Base-by-base conservation (phyloP, 37 sponge, comb jelly and placozoan genomes). In the Haliclona indistincta region DNA sequence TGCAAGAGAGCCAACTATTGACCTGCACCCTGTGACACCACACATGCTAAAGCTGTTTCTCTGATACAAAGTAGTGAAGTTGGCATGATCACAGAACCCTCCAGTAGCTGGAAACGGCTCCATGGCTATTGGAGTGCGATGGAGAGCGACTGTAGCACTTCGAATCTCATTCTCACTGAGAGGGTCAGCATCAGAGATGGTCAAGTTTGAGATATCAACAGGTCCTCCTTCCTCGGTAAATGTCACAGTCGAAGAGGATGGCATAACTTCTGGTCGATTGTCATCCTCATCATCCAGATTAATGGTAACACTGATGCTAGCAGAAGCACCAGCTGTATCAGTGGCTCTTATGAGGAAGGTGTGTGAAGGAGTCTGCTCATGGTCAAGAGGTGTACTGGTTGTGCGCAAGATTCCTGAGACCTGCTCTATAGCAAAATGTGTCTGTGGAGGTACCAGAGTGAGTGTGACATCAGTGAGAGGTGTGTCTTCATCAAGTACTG, bases 41-140 rank as follows among this genome's bases (percentile, higher is more conserved):
- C 88, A 87, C 33, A 80, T 62, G 25, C 40, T 76, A 58, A 64
- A 71, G 28, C 47, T 52, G 38, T 81, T 76, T 63, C 63, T 76
- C 38, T 81, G 73, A 37, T 79, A 83, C 3, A 91, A 47, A 4
- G 71, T 2, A 25, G 76, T 56, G 47, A 76, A 81, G 53, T 85
- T 85, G 41, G 79, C 74, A 78, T 91, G 82, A 56, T 91, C 83
- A 62, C 91, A 85, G n/a, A 76, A 30, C 0, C 91, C 89, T 22
- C 84, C 91, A 11, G 42, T 43, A n/a, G 76, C 32, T n/a, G 86
- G 83, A 52, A 76, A 91, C 36, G 37, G 13, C 29, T 54, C 54
- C 42, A 52, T 0, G 4, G 66, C 44, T 26, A 39, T 61, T 17
- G 71, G 71, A 11, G 51, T 38, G 19, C 80, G 70, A 8, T 52